Conservation (phyloP, 2,797 vertebrate genomes). For the Amphiprion clarkii region DNA sequence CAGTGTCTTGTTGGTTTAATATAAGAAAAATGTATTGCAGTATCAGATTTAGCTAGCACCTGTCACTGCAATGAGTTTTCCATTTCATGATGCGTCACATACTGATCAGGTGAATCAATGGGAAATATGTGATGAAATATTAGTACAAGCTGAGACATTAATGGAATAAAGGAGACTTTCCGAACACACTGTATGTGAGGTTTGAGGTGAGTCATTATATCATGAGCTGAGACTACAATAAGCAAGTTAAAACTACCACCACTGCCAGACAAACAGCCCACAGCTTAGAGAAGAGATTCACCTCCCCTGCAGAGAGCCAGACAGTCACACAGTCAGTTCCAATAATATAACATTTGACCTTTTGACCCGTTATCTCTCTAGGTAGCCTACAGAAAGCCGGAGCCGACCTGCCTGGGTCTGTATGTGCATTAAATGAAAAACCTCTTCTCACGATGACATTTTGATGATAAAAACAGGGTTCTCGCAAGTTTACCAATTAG, state of each 20-base stretch:
- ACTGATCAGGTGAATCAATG: too few relatives aligned
- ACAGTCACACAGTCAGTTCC: constrained; percentile 26
- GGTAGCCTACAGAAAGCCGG: constrained; percentile 18
- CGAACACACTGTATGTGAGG: background rate
- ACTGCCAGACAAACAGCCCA: constrained; percentile 21
- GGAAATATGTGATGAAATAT: too few relatives aligned
- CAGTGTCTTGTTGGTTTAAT: too few relatives aligned
- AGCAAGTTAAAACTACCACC: background rate
- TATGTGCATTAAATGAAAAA: background rate
- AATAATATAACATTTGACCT: constrained; percentile 48
- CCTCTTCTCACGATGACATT: background rate
- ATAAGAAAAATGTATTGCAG: too few relatives aligned
- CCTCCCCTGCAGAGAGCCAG: constrained; percentile 41
- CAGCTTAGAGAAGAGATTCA: constrained; percentile 21
- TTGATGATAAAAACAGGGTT: background rate
- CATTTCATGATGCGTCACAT: too few relatives aligned
- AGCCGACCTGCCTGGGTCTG: background rate
- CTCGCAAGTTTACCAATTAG: background rate
- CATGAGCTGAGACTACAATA: background rate
- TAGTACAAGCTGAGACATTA: too few relatives aligned
- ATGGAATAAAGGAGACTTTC: background rate
- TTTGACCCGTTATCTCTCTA: constrained; percentile 26
- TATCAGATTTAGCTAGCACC: too few relatives aligned
- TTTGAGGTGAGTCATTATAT: background rate
- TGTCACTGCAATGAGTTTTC: too few relatives aligned